Conservation (phyloP, 2,797 vertebrate genomes). For the Meda fulgida region DNA sequence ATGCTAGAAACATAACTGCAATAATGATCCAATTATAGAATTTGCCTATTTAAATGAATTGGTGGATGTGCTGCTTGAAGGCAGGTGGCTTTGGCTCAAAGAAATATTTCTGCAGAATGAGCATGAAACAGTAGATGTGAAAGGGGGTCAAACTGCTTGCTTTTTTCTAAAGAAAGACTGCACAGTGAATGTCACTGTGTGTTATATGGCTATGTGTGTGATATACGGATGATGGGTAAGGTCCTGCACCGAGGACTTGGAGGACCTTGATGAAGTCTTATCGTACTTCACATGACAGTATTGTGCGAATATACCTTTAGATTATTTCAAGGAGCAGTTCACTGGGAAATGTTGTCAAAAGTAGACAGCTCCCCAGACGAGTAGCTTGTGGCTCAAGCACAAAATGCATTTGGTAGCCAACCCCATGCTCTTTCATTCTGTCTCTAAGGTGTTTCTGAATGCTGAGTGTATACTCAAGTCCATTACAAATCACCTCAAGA, state of each 20-base stretch:
- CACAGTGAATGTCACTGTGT: constrained; percentile 48
- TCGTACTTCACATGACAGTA: constrained; percentile 20
- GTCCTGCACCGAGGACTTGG: neutral
- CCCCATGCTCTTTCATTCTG: constrained; percentile 16
- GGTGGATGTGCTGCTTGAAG: constrained; percentile 51
- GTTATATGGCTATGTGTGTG: neutral
- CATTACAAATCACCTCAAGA: constrained; percentile 16
- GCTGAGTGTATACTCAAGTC: constrained; percentile 13
- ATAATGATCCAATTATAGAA: too few species aligned
- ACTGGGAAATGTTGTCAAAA: constrained; percentile 7
- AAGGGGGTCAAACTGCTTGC: constrained; percentile 60
- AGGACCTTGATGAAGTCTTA: constrained; percentile 1
- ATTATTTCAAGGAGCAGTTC: constrained; percentile 18
- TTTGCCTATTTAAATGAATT: constrained; percentile 51
- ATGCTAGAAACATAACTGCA: too few species aligned
- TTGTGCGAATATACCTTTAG: constrained; percentile 25
- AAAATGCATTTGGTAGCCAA: constrained; percentile 17
- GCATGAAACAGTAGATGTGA: constrained; percentile 60
- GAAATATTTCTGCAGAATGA: constrained; percentile 64
- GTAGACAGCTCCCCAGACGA: constrained; percentile 8
- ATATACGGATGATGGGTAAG: neutral
- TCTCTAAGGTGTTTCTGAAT: constrained; percentile 19
- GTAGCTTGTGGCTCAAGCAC: constrained; percentile 12
- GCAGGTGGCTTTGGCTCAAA: constrained; percentile 64
- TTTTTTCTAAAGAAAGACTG: constrained; percentile 21